These are phyloP conservation scores for Andinoacara biseriatus DNA, from an alignment of 2,113 vertebrate species.

Conservation along the genomic window DNA sequence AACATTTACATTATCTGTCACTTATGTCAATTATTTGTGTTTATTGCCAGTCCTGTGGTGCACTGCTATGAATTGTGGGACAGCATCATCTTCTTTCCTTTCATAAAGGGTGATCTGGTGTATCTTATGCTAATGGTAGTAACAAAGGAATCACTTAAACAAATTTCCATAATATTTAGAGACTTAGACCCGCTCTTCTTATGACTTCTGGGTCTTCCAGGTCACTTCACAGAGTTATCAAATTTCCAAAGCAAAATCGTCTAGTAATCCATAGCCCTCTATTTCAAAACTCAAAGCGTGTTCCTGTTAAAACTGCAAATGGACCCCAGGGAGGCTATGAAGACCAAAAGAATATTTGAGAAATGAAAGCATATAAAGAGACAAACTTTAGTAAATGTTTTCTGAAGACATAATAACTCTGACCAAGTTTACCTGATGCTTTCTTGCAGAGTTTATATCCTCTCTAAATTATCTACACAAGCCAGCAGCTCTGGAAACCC, in stretches of 20 bases:
- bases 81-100: neutral
- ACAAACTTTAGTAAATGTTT: neutral
- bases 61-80: neutral
- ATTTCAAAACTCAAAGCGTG: neutral
- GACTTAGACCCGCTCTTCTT: neutral
- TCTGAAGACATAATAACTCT: constrained; percentile 6
- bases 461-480: constrained; percentile 26
- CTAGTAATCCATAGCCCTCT: neutral
- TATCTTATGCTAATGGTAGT: neutral
- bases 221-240: neutral
- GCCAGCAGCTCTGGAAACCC: constrained; percentile 36
- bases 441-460: neutral
- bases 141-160: neutral
- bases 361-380: neutral
- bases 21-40: neutral
- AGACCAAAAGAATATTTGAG: neutral
- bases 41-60: neutral
- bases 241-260: neutral
- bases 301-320: neutral
- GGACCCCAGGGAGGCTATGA: neutral
- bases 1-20: neutral
- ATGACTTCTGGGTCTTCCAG: neutral
- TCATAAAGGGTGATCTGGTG: neutral
- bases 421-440: neutral
- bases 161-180: neutral